These are phyloP conservation scores for Rallus crepitans DNA, from an alignment of 2,797 vertebrate genomes.

Conservation along the genomic window DNA sequence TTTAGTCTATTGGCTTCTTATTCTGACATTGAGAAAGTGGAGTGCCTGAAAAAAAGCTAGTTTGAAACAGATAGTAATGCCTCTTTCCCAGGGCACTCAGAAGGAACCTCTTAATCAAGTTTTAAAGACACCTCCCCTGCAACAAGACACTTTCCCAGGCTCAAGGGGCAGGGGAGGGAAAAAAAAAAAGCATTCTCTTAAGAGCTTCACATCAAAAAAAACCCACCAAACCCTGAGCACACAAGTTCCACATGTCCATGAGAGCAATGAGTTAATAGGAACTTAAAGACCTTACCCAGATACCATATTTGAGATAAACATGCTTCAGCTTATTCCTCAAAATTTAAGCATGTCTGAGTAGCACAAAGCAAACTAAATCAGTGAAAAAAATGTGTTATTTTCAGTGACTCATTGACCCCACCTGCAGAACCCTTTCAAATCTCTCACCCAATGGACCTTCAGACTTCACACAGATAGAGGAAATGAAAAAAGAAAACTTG, in stretches of 20 bases:
- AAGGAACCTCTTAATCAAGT: conserved; percentile 34
- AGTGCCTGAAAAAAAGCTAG: background rate
- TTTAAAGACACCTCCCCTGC: background rate
- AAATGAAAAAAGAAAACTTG: conserved; percentile 43
- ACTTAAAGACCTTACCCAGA: conserved; percentile 13
- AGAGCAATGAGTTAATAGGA: background rate
- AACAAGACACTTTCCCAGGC: conserved; percentile 2
- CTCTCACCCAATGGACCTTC: background rate
- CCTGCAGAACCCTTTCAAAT: conserved; percentile 4
- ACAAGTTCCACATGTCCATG: background rate
- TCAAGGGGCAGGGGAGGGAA: background rate
- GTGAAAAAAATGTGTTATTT: background rate
- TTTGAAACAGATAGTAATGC: background rate
- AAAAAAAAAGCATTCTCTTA: background rate
- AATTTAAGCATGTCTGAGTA: background rate
- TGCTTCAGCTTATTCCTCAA: background rate
- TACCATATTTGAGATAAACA: background rate
- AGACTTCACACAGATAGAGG: background rate
- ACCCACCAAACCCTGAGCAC: background rate
- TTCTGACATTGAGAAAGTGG: background rate
- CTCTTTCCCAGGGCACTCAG: background rate
- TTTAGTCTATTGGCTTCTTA: background rate
- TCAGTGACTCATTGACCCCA: background rate
- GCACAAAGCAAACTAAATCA: background rate
- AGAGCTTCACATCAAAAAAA: background rate